Evolutionary conservation across 35 echinoderm and acorn worm genomes (phyloP), one percentile per base, ranked within the genome.

Genomic region (Ptychodera flava): DNA sequence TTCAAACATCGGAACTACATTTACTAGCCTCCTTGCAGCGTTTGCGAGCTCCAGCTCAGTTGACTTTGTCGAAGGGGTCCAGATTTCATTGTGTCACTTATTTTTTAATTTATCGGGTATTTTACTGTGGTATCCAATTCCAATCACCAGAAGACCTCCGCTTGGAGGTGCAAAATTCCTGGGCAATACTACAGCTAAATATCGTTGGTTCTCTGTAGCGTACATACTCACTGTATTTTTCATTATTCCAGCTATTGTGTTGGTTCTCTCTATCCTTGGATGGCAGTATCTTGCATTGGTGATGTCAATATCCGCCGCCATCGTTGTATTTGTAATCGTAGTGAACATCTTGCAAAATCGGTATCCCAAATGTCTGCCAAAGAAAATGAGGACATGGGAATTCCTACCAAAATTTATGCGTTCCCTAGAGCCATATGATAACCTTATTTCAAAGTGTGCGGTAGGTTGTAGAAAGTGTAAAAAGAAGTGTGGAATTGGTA

Each of bases 91-190:
- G 16, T 95, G 93, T 78, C 93, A 95, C 82, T 85, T 92, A 33
- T 89, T 92, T 31, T 95, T 95, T 81, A 95, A 95, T 84, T 37
- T 95, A 31, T 92, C 86, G 32, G 93, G 93, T n/a, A 95, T 95
- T 82, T n/a, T 95, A 10, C 32, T 95, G 36, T 95, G 89, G 89
- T 95, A 95, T 64, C 93, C 93, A 14, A 30, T 95, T 0, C 93
- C 93, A 1, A 37, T 86, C 36, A 89, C 92, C 79, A 34, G 93
- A 29, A 82, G 33, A 33, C 27, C 92, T 0, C 93, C 93, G 0
- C 36, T 95, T 0, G 78, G 37, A 15, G 16, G 91, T 30, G 93
- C 93, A 16, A 89, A 91, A 32, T 28, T 16, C 22, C 79, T 95
- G 0, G 93, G 93, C 35, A 92, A 95, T 53, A 95, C 91, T 1